These are phyloP conservation scores for Thera britannica DNA, from an alignment of 2,888 invertebrate genomes.

Conservation along the genomic window DNA sequence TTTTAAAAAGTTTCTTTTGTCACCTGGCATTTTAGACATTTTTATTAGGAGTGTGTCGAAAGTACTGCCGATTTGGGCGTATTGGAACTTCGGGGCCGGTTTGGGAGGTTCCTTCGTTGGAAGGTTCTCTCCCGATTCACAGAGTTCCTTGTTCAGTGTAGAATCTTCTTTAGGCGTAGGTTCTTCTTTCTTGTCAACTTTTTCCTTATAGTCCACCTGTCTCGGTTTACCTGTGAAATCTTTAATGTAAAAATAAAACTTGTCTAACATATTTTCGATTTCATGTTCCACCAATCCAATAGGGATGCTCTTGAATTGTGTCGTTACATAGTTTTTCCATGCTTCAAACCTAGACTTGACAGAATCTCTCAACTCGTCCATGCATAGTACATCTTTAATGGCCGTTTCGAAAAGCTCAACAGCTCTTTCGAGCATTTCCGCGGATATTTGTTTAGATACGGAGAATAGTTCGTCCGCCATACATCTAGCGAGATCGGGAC, in stretches of 20 bases:
- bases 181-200: constrained; percentile 68
- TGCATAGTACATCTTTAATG: constrained; percentile 69
- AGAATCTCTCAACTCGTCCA: constrained; percentile 68
- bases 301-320: constrained; percentile 70
- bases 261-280: constrained; percentile 70
- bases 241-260: constrained; percentile 71
- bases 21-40: constrained; percentile 64
- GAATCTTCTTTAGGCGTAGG: constrained; percentile 43
- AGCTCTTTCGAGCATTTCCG: constrained; percentile 68
- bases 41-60: constrained; percentile 74
- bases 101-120: constrained; percentile 61
- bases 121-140: constrained; percentile 56
- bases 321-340: constrained; percentile 69
- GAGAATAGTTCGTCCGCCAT: constrained; percentile 64
- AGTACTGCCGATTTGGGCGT: constrained; percentile 65
- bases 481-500: constrained; percentile 64
- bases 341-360: constrained; percentile 66
- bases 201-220: constrained; percentile 58
- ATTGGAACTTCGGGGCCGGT: constrained; percentile 64
- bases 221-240: constrained; percentile 65
- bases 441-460: constrained; percentile 58
- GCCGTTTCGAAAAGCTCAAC: constrained; percentile 69
- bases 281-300: constrained; percentile 68
- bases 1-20: constrained; percentile 66
- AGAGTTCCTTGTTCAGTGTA: constrained; percentile 39